Conservation (phyloP, 2,113 vertebrate genomes). For the Numida meleagris region DNA sequence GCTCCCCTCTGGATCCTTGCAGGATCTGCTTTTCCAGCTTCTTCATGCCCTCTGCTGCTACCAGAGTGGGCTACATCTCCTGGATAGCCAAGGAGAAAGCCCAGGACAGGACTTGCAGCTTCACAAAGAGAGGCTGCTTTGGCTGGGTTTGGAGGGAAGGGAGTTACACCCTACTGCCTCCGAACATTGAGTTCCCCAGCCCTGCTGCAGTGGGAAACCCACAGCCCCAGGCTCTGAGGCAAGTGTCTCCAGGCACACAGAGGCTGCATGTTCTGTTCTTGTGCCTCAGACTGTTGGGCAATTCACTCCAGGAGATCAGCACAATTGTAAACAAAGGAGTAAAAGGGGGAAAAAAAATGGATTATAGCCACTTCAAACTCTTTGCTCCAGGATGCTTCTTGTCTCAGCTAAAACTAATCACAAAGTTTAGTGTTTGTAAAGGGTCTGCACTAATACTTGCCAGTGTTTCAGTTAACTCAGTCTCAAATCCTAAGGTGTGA, state of each 20-base stretch:
- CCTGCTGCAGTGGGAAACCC: background rate
- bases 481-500: background rate
- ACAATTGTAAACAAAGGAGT: background rate
- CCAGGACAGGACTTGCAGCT: background rate
- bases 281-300: background rate
- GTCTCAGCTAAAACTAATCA: background rate
- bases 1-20: background rate
- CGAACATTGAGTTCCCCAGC: accelerated
- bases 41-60: background rate
- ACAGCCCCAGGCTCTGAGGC: background rate
- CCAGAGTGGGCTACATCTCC: background rate
- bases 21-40: background rate
- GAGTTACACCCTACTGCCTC: background rate
- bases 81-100: background rate
- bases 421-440: background rate
- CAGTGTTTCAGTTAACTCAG: background rate
- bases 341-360: background rate
- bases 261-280: background rate
- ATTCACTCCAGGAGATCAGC: background rate
- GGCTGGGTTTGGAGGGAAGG: background rate
- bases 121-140: background rate
- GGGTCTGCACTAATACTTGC: background rate
- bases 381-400: background rate
- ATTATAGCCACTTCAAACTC: background rate
- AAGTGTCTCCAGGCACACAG: background rate